Conservation (phyloP, 2,888 invertebrate genomes). For the Phaonia tiefii region DNA sequence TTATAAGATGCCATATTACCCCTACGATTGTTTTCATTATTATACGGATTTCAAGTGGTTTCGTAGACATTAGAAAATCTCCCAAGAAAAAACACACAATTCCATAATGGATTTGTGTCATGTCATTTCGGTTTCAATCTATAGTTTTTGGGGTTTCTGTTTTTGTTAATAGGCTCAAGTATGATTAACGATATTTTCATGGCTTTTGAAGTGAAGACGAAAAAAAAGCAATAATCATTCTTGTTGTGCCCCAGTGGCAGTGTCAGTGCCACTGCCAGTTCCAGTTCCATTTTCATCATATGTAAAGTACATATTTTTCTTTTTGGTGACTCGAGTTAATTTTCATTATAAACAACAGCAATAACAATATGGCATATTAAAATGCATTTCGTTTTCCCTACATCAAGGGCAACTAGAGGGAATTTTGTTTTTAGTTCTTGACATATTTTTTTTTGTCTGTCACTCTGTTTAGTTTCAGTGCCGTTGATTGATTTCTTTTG, state of each 20-base stretch:
- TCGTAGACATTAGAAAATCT: not conserved
- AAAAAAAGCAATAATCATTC: slow-evolving; percentile 23
- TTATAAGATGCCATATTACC: slow-evolving; percentile 27
- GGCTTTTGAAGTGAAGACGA: not conserved
- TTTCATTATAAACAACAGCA: slow-evolving; percentile 32
- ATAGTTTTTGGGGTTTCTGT: not conserved
- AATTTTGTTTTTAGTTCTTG: not conserved
- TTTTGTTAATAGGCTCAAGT: slow-evolving; percentile 56
- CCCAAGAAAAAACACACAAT: not conserved
- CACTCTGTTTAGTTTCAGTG: slow-evolving; percentile 23
- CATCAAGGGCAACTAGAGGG: not conserved
- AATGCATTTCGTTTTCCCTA: slow-evolving; percentile 21
- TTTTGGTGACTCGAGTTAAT: slow-evolving; percentile 23
- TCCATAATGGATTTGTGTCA: slow-evolving; percentile 37
- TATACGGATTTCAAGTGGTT: slow-evolving; percentile 15
- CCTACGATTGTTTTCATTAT: slow-evolving; percentile 23
- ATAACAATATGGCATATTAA: slow-evolving; percentile 6
- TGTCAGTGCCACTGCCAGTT: slow-evolving; percentile 1
- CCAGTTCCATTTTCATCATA: not conserved
- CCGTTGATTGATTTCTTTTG: slow-evolving; percentile 66
- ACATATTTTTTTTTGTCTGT: slow-evolving; percentile 41
- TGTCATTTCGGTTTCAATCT: slow-evolving; percentile 10
- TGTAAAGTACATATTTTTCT: not conserved
- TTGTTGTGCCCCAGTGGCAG: no score
- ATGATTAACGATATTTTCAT: slow-evolving; percentile 62